Evolutionary conservation across 2,888 invertebrate genomes (phyloP).

Genomic region (Agonopterix arenella): DNA sequence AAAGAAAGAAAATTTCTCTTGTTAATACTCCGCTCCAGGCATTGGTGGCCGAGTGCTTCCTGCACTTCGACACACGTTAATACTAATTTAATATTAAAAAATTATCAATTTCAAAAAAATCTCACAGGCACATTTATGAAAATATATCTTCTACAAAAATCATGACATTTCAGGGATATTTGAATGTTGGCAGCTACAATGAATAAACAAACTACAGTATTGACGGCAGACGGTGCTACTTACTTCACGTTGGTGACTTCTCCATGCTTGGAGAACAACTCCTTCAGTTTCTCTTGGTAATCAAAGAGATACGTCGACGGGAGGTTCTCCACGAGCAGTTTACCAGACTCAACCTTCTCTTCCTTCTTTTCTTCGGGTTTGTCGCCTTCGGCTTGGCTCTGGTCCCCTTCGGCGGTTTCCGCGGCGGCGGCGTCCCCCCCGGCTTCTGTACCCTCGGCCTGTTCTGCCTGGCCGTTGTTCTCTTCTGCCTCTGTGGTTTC

Average conservation of each 20-base stretch:
- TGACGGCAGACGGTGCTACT: constrained; percentile 25
- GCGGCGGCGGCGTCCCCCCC: not conserved
- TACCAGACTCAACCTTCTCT: constrained; percentile 68
- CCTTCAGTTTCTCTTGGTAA: constrained; percentile 71
- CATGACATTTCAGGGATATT: constrained; percentile 52
- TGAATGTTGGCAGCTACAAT: constrained; percentile 59
- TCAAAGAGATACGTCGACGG: constrained; percentile 66
- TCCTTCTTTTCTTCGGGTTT: constrained; percentile 53
- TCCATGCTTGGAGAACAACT: constrained; percentile 66
- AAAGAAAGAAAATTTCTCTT: constrained; percentile 71
- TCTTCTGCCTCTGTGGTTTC: constrained; percentile 42
- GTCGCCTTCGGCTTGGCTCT: constrained; percentile 24
- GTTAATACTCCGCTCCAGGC: constrained; percentile 63
- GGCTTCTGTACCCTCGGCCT: constrained; percentile 33
- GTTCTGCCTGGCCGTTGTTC: constrained; percentile 54
- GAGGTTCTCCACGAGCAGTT: constrained; percentile 67
- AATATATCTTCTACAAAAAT: constrained; percentile 16
- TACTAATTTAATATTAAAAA: not conserved
- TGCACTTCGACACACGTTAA: constrained; percentile 40
- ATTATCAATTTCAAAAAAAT: constrained; percentile 15
- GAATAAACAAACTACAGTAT: constrained; percentile 12
- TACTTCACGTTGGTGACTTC: constrained; percentile 61
- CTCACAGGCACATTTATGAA: constrained; percentile 11
- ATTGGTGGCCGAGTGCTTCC: constrained; percentile 42
- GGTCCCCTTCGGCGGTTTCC: constrained; percentile 5